Percentiles rank a stretch among this genome's conserved stretches.
phyloP scores from a whole-genome alignment of 1,140 invertebrate species.

The Centruroides vittatus region DNA sequence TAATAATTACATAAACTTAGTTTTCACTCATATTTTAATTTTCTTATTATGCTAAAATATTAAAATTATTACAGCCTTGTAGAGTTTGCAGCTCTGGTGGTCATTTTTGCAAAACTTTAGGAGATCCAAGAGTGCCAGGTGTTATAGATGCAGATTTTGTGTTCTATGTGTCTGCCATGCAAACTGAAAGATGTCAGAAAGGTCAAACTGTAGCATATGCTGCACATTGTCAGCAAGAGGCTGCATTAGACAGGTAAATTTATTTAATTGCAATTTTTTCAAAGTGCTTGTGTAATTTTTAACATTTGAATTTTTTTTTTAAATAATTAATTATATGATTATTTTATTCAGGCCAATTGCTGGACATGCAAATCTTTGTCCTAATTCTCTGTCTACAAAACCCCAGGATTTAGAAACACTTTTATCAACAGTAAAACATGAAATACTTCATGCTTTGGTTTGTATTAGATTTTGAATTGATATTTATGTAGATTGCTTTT shows the following conservation, averaged over 20 bases:
- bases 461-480: background rate
- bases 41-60: too few relatives aligned
- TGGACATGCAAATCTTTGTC: slow-evolving; percentile 95
- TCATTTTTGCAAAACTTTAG: slow-evolving; percentile 47
- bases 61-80: slow-evolving; percentile 45
- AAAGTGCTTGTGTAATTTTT: background rate
- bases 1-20: too few relatives aligned
- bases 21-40: too few relatives aligned
- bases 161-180: slow-evolving; percentile 88
- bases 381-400: slow-evolving; percentile 83
- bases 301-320: background rate
- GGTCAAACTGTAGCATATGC: slow-evolving; percentile 91
- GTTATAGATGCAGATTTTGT: slow-evolving; percentile 85
- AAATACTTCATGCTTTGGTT: slow-evolving; percentile 86
- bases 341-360: slow-evolving; percentile 71
- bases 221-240: slow-evolving; percentile 95
- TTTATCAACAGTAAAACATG: slow-evolving; percentile 94
- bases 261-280: background rate
- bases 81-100: slow-evolving; percentile 70
- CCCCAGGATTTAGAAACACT: slow-evolving; percentile 82
- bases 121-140: slow-evolving; percentile 39
- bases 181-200: slow-evolving; percentile 73
- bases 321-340: background rate
- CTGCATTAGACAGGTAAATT: slow-evolving; percentile 64
- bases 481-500: too few relatives aligned